Evolutionary conservation across 2,113 vertebrate genomes (phyloP).

Genomic region (Zosterops japonicus): DNA sequence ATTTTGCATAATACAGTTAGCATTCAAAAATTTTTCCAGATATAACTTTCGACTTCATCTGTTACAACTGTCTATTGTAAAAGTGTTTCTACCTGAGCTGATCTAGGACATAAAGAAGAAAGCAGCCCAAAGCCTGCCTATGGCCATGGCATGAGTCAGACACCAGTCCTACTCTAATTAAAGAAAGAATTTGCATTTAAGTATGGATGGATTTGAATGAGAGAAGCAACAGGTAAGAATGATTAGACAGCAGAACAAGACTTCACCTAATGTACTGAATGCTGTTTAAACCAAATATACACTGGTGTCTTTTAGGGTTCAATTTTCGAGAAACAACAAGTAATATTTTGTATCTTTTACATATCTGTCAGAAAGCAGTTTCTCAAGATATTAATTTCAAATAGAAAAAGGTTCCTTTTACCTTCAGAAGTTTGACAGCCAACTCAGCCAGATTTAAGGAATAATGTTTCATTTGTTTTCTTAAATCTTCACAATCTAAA

Average conservation of each 20-base stretch:
- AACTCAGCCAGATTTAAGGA: slow-evolving; percentile 80
- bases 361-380: not conserved
- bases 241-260: not conserved
- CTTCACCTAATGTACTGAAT: not conserved
- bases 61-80: not conserved
- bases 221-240: not conserved
- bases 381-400: not conserved
- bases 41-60: not conserved
- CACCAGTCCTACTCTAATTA: not conserved
- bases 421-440: slow-evolving; percentile 83
- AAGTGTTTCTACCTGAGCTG: not conserved
- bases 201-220: not conserved
- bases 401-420: slow-evolving; percentile 41
- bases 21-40: not conserved
- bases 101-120: not conserved
- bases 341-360: not conserved
- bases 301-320: not conserved
- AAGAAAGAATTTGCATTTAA: not conserved
- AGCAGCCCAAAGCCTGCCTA: not conserved
- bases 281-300: not conserved
- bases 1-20: not conserved
- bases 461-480: slow-evolving; percentile 64
- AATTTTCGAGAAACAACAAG: not conserved
- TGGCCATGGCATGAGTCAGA: not conserved
- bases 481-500: slow-evolving; percentile 76